Evolutionary conservation across 2,888 invertebrate species (phyloP).

Genomic region (Cephus spinipes): DNA sequence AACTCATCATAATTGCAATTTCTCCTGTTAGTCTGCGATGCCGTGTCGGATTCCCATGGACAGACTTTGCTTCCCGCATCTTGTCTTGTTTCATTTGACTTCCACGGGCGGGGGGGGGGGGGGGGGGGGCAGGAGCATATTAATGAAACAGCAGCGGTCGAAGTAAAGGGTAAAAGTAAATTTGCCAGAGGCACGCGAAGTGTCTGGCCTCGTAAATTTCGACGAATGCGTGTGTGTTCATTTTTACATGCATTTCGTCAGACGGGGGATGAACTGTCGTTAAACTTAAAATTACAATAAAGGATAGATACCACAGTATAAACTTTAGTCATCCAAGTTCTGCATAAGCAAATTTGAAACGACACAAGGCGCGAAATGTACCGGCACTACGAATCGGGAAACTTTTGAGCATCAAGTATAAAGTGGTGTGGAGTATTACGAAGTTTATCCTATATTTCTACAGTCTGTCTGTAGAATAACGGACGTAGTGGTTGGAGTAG

Average conservation of each 20-base stretch:
- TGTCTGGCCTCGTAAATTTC: conserved; percentile 11
- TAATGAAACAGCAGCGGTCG: not conserved
- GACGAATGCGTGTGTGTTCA: not conserved
- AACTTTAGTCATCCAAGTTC: not conserved
- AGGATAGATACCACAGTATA: not conserved
- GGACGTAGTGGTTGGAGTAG: conserved; percentile 1
- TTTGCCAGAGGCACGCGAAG: conserved; percentile 42
- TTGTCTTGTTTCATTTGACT: not conserved
- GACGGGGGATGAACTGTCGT: not conserved
- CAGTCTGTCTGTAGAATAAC: not conserved
- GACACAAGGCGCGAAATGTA: not conserved
- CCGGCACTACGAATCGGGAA: not conserved
- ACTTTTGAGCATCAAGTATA: not conserved
- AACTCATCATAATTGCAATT: not conserved
- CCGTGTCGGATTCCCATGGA: not conserved
- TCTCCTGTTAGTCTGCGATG: not conserved
- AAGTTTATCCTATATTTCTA: not conserved
- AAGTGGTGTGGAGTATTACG: not conserved
- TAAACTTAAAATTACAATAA: not conserved
- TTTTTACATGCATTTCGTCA: not conserved
- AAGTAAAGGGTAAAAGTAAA: conserved; percentile 30
- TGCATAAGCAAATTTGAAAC: not conserved
- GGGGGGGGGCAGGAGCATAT: not conserved
- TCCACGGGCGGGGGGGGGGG: not conserved
- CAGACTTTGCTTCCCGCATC: not conserved